Evolutionary conservation across 2,888 invertebrate species (phyloP), one percentile per base, ranked within the genome.

Genomic region (Lithosia quadra): DNA sequence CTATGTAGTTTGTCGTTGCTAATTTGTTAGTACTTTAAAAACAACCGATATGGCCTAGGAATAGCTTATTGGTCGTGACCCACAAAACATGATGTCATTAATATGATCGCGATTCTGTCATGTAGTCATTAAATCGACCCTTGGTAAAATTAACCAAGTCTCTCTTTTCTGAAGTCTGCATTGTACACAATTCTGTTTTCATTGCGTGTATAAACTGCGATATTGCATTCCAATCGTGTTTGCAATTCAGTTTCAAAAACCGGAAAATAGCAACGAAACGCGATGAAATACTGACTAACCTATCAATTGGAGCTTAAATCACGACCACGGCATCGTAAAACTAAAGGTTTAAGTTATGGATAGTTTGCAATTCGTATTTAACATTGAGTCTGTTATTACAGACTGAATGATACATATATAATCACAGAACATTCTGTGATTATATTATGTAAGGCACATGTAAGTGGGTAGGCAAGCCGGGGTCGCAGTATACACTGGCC

Each of bases 251-350:
- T 49, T 49, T 49, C 13, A 56, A 22, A 56, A 56, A 56, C 55
- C 24, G 55, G 21, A 22, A 56, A 21, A 56, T 56, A 22, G 21
- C 24, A 56, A 56, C 22, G 24, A 15, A 56, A 24, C 55, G 24
- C 24, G 24, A 56, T 34, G 18, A 58, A n/a, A 58, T 34, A 4
- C 28, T 10, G 28, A 34, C 58, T 58, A 58, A 58, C 28, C 28
- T 58, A 28, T 58, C 28, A 58, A 58, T 33, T 33, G 28, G 33
- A 33, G 28, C 34, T 58, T 28, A 58, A 58, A 58, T 58, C n/a
- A n/a, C n/a, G 33, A 58, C n/a, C 58, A 33, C 58, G 34, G 34
- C n/a, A 34, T 58, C n/a, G 33, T 33, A 33, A 58, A 10, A 60
- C 36, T n/a, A 60, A 60, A 36, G 60, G 15, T 39, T 13, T 13